These are phyloP conservation scores for Centropristis striata DNA, from an alignment of 2,113 vertebrate genomes.

Conservation along the genomic window DNA sequence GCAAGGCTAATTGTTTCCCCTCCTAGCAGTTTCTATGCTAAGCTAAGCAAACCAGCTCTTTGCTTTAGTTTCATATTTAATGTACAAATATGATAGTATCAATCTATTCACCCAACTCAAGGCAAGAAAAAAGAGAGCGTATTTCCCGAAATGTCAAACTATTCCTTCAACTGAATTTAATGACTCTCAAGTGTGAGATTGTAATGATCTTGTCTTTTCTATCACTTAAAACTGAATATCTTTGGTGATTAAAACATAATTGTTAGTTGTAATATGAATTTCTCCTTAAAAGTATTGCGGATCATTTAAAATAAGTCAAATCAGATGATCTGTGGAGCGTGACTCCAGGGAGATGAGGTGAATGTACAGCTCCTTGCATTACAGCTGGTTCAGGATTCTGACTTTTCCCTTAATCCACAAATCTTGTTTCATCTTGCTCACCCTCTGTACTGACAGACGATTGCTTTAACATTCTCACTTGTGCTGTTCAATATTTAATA, in stretches of 20 bases:
- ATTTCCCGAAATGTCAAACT: not conserved
- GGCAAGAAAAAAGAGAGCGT: no score
- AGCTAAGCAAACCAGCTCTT: not conserved
- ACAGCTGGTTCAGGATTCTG: not conserved
- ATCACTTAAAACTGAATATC: not conserved
- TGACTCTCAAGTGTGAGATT: not conserved
- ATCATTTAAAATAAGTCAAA: not conserved
- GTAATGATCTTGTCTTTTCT: not conserved
- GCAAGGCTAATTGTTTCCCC: not conserved
- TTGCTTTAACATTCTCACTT: constrained; percentile 30
- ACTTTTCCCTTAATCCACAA: constrained; percentile 26
- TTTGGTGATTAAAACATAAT: not conserved
- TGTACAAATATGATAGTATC: not conserved
- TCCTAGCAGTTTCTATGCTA: not conserved
- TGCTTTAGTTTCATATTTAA: not conserved
- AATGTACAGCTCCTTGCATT: not conserved
- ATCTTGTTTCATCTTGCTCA: constrained; percentile 36
- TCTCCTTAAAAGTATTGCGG: not conserved
- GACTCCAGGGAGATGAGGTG: not conserved
- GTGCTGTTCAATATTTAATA: constrained; percentile 74
- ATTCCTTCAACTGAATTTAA: not conserved
- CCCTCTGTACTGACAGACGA: constrained; percentile 6
- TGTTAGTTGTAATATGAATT: not conserved
- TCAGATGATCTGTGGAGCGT: not conserved
- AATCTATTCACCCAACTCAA: no score